Evolutionary conservation across 2,797 vertebrate genomes (phyloP), one percentile per base, ranked within the genome.

Genomic region (Rhinophrynus dorsalis): DNA sequence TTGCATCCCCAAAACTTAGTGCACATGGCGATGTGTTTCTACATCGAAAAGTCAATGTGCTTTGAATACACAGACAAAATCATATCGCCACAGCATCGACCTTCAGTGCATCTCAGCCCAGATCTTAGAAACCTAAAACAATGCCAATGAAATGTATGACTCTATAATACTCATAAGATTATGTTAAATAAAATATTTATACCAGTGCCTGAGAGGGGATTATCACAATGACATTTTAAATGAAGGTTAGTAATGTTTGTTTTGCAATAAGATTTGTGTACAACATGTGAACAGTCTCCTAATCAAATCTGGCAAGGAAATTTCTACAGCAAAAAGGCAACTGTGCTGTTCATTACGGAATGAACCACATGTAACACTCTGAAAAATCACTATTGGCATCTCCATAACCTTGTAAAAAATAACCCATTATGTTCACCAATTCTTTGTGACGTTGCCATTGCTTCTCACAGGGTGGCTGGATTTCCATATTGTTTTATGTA

Each of bases 371-470:
- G 55, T 66, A 73, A 60, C 45, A 32, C 62, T 17, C 24, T 38
- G 69, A 66, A 73, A 67, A 66, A 73, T 73, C 30, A 66, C 50
- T 73, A 73, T 66, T 73, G 70, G 47, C 61, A 73, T 73, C 67
- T 67, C 45, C 66, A 47, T 67, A 73, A 60, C 55, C 55, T 73
- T 66, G 70, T 45, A 73, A 66, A 73, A 69, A 66, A 73, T 33
- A 21, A 56, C 26, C 69, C 21, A 65, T 73, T 66, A 66, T 42
- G 63, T 59, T 15, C 13, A 60, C n/a, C 9, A 33, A 13, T 3
- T 10, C 52, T 15, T 27, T 51, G 47, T 6, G n/a, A 27, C 29
- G n/a, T 23, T 29, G 24, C 3, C 1, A 23, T 24, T 26, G 47
- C 44, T 17, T 47, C 6, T 10, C 9, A 3, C 2, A 21, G n/a